Evolutionary conservation across 2,888 invertebrate species (phyloP).

Genomic region (Leptura quadrifasciata): DNA sequence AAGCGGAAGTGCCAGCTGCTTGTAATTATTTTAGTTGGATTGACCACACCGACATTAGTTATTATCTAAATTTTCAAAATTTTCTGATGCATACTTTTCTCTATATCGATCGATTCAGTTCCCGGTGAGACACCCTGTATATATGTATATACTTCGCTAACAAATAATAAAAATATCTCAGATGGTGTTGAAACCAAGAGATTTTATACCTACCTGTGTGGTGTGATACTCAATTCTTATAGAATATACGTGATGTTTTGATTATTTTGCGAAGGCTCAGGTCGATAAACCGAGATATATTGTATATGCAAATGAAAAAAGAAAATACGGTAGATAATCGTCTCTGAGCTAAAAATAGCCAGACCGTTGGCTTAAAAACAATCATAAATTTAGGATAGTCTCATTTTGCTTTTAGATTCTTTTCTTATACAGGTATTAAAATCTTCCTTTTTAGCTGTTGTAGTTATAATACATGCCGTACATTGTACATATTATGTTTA

Average conservation of each 20-base stretch:
- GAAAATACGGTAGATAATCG: slow-evolving; percentile 15
- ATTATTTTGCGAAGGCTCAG: neutral
- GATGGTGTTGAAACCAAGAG: neutral
- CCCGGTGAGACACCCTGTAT: no score
- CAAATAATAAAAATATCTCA: neutral
- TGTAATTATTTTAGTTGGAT: no score
- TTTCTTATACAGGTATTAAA: neutral
- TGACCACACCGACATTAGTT: no score
- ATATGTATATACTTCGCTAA: no score
- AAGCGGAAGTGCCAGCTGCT: no score
- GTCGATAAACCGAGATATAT: slow-evolving; percentile 20
- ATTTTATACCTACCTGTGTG: neutral
- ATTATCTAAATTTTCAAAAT: no score
- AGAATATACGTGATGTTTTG: slow-evolving; percentile 22
- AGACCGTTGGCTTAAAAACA: neutral
- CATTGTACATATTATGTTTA: no score
- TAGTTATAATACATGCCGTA: no score
- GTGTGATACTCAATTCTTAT: neutral
- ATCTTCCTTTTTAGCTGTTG: neutral
- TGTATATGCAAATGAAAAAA: slow-evolving; percentile 27
- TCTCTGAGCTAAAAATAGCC: slow-evolving; percentile 20
- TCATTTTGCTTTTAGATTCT: neutral
- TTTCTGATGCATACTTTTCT: no score
- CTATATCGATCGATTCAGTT: no score
- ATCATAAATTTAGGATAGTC: neutral